Conservation (phyloP, 1,140 invertebrate species). For the Aphelenchoides besseyi region DNA sequence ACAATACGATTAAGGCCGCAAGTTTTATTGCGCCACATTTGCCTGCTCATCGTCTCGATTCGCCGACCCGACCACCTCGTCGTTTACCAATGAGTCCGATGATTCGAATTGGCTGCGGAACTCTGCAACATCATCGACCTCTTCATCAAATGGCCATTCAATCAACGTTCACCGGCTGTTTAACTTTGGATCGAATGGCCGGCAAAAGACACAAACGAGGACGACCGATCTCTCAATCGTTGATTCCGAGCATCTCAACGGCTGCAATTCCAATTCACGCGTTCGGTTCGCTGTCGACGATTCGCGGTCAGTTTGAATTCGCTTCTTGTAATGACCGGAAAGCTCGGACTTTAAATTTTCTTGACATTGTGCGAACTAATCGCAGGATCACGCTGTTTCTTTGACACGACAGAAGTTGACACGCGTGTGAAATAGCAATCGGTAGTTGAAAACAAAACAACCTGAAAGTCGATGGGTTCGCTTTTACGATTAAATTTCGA, state of each 20-base stretch:
- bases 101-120: neutral
- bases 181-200: neutral
- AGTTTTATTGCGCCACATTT: conserved; percentile 11
- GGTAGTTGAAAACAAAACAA: too few species aligned
- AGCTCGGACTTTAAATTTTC: too few species aligned
- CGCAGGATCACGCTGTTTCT: neutral
- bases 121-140: neutral
- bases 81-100: neutral
- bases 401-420: neutral
- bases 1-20: neutral
- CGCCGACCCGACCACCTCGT: neutral
- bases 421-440: too few species aligned
- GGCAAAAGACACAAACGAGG: neutral
- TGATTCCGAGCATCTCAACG: conserved; percentile 6
- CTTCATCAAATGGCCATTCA: neutral
- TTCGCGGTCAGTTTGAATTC: neutral
- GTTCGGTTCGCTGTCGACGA: neutral
- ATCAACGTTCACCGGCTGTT: neutral
- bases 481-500: too few species aligned
- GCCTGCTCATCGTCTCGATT: neutral
- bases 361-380: too few species aligned
- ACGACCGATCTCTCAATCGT: neutral
- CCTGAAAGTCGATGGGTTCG: too few species aligned
- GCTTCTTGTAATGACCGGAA: too few species aligned
- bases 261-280: conserved; percentile 1